Evolutionary conservation across 64 coral and sea anemone genomes (phyloP).

Genomic region (Trachythela sp.): DNA sequence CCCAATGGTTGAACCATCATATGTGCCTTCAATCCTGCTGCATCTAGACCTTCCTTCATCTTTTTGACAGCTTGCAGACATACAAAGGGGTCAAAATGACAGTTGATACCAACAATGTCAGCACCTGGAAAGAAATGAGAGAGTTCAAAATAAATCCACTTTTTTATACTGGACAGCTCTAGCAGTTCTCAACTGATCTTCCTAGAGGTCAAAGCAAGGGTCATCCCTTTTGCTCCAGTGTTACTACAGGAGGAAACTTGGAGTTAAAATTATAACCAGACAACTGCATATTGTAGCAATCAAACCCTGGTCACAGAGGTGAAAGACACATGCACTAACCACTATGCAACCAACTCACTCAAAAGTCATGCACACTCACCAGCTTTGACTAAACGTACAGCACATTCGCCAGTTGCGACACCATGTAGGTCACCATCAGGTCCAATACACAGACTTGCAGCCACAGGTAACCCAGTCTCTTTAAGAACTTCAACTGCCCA

Average conservation of each 20-base stretch:
- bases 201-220: too few relatives aligned
- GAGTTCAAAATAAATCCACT: too few relatives aligned
- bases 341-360: neutral
- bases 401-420: constrained; percentile 84
- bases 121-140: constrained; percentile 51
- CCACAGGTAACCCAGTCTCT: constrained; percentile 81
- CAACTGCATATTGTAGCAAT: too few relatives aligned
- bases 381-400: constrained; percentile 87
- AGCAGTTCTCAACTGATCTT: too few relatives aligned
- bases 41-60: constrained; percentile 93
- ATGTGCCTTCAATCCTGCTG: constrained; percentile 77
- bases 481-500: constrained; percentile 95
- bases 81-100: constrained; percentile 72
- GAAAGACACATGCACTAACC: too few relatives aligned
- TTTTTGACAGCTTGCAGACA: constrained; percentile 62
- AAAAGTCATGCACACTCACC: too few relatives aligned
- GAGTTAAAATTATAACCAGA: too few relatives aligned
- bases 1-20: constrained; percentile 87
- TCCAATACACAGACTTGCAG: constrained; percentile 79
- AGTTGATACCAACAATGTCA: constrained; percentile 89
- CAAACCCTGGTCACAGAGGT: too few relatives aligned
- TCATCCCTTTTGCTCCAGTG: too few relatives aligned
- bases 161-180: too few relatives aligned
- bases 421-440: constrained; percentile 84
- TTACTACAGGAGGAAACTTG: too few relatives aligned